These are phyloP conservation scores for Euschistus heros DNA, from an alignment of 1,140 invertebrate species.

Conservation along the genomic window DNA sequence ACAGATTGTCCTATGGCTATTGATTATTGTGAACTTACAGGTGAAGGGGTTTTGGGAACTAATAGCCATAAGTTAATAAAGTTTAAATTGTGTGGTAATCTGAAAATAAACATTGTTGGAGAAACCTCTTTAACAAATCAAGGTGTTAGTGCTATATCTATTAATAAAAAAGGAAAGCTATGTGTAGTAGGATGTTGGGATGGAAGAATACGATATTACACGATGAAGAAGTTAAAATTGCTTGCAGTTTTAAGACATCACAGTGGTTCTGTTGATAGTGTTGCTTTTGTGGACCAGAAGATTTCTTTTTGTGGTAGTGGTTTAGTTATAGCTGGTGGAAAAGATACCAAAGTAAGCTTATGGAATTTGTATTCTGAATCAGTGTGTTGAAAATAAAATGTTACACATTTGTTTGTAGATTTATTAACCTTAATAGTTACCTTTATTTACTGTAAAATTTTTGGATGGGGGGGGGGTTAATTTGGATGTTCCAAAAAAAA, in stretches of 20 bases:
- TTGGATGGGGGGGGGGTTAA: too few species aligned
- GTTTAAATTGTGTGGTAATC: slow-evolving; percentile 34
- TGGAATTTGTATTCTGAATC: slow-evolving; percentile 1
- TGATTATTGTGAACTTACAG: slow-evolving; percentile 50
- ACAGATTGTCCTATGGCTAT: slow-evolving; percentile 54
- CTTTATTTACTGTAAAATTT: too few species aligned
- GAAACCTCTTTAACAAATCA: slow-evolving; percentile 53
- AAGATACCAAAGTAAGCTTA: background rate
- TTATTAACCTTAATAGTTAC: too few species aligned
- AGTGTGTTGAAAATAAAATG: too few species aligned
- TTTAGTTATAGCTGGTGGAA: background rate
- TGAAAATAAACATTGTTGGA: slow-evolving; percentile 36
- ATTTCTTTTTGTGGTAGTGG: background rate
- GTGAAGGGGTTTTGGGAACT: slow-evolving; percentile 52
- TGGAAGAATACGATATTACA: slow-evolving; percentile 59
- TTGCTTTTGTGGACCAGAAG: background rate
- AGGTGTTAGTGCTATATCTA: slow-evolving; percentile 56
- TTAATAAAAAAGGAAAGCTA: slow-evolving; percentile 60
- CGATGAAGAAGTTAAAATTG: slow-evolving; percentile 61
- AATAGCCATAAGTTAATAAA: slow-evolving; percentile 43
- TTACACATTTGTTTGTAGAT: too few species aligned
- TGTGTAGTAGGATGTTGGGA: slow-evolving; percentile 68
- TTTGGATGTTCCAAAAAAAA: too few species aligned
- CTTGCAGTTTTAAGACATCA: slow-evolving; percentile 57
- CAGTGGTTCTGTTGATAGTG: background rate